Percentiles rank a stretch among this genome's conserved stretches.
Conservation (phyloP, 2,797 vertebrate genomes). For the Gymnocypris eckloni region DNA sequence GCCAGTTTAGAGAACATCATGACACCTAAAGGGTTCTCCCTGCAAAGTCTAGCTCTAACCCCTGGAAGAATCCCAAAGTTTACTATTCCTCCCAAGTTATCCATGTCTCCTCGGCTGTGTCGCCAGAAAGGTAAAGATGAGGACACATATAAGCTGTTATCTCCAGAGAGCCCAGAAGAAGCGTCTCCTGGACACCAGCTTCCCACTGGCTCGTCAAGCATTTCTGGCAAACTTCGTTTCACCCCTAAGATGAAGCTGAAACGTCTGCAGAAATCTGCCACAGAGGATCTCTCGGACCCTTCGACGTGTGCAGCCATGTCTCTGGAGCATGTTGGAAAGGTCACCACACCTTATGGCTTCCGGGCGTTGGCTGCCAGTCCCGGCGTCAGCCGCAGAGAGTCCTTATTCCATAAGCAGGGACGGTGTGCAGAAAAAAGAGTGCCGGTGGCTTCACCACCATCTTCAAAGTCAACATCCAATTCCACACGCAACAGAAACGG, state of each 20-base stretch:
- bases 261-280: background rate
- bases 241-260: constrained; percentile 23
- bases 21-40: constrained; percentile 34
- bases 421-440: background rate
- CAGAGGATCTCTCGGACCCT: constrained; percentile 55
- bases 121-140: constrained; percentile 2
- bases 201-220: constrained; percentile 5
- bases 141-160: constrained; percentile 58
- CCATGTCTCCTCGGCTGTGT: constrained; percentile 48
- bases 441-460: constrained; percentile 13
- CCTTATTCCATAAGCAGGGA: constrained; percentile 70
- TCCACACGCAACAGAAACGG: background rate
- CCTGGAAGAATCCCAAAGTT: constrained; percentile 72
- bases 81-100: constrained; percentile 60
- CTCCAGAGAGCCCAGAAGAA: constrained; percentile 49
- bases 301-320: constrained; percentile 72
- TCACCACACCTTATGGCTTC: constrained; percentile 76
- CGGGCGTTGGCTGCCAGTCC: constrained; percentile 70
- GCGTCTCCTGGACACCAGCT: background rate
- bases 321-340: constrained; percentile 69
- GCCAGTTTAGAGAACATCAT: background rate
- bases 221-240: constrained; percentile 30
- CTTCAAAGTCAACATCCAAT: background rate
- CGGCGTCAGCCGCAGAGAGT: constrained; percentile 70
- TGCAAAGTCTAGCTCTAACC: constrained; percentile 67